A percentile compares a stretch with the other conserved stretches of the same genome.
phyloP scores from a whole-genome alignment of 2,888 invertebrate genomes.

The Chalcosyrphus nemorum region DNA sequence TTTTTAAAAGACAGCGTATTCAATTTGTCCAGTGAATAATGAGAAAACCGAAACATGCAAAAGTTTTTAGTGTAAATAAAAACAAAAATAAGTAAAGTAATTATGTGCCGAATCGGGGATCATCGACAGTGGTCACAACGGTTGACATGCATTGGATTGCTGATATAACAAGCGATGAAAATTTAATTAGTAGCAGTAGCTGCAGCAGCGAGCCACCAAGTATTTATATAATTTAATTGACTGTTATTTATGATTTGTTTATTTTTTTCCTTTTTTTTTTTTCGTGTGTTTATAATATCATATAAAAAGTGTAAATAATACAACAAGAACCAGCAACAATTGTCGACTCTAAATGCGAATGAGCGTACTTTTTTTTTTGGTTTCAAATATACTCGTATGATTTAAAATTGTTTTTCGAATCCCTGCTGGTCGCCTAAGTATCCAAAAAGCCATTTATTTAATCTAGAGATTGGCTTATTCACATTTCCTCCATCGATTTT shows the following conservation, averaged over 20 bases:
- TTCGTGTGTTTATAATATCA: neutral
- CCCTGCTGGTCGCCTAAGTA: too few relatives aligned
- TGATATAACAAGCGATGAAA: conserved; percentile 65
- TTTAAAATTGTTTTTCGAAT: too few relatives aligned
- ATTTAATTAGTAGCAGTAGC: conserved; percentile 69
- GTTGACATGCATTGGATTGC: conserved; percentile 69
- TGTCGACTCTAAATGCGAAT: conserved; percentile 31
- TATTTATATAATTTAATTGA: conserved; percentile 63
- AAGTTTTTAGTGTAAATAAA: conserved; percentile 10
- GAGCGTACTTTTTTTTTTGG: neutral
- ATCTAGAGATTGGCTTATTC: neutral
- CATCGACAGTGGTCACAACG: conserved; percentile 23
- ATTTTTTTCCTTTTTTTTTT: neutral
- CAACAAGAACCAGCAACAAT: conserved; percentile 65
- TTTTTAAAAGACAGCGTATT: conserved; percentile 1
- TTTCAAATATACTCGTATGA: too few relatives aligned
- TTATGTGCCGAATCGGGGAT: conserved; percentile 45
- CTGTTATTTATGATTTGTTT: neutral
- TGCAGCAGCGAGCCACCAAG: conserved; percentile 65
- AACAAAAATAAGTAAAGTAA: conserved; percentile 19
- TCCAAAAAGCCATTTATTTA: too few relatives aligned
- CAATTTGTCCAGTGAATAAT: neutral
- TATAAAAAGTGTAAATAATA: conserved; percentile 8
- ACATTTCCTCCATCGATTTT: neutral
- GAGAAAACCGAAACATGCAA: neutral